Base-by-base conservation (phyloP, 2,797 vertebrate genomes). In the Syngnathus acus region DNA sequence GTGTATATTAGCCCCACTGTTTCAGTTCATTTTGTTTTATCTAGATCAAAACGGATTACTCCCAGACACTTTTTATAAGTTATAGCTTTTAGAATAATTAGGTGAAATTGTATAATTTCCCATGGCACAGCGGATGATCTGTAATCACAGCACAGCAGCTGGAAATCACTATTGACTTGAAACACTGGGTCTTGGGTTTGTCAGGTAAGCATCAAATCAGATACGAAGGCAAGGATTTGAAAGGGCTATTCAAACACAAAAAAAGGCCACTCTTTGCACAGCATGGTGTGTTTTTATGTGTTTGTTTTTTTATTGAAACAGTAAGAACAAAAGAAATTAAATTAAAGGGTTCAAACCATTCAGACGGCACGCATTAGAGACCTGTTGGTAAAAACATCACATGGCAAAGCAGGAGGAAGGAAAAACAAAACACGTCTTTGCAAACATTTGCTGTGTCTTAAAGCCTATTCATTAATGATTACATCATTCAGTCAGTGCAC, bases 391-490 rank as follows among this genome's bases (percentile, higher is more conserved):
- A 51, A 21, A 40, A 42, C 39, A 37, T 19, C 75, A 80, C 68
- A 75, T 65, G 76, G 82, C 74, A 73, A 85, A 87, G 86, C 83
- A 78, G 78, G 79, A 78, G 79, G 74, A 77, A 64, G 72, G 71
- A 74, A 69, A 72, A 78, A 69, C 62, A 71, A 73, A 78, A 75
- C 64, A 67, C 60, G 68, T 89, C 89, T 80, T 90, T 76, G 91
- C 90, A 92, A 88, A 90, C 42, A 47, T 80, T 88, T 91, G 90
- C 90, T 88, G 90, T 89, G 91, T 92, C 90, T 84, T 84, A 89
- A 91, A 62, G 80, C 80, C 73, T 75, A 79, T 80, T 89, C 71
- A 81, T 87, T 80, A 79, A 87, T 81, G 72, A 76, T 82, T 78
- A 84, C 80, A 78, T 75, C 86, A 78, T 78, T 89, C 84, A 85